These are phyloP conservation scores for Oceanites oceanicus DNA, from an alignment of 2,113 vertebrate genomes.

Conservation along the genomic window DNA sequence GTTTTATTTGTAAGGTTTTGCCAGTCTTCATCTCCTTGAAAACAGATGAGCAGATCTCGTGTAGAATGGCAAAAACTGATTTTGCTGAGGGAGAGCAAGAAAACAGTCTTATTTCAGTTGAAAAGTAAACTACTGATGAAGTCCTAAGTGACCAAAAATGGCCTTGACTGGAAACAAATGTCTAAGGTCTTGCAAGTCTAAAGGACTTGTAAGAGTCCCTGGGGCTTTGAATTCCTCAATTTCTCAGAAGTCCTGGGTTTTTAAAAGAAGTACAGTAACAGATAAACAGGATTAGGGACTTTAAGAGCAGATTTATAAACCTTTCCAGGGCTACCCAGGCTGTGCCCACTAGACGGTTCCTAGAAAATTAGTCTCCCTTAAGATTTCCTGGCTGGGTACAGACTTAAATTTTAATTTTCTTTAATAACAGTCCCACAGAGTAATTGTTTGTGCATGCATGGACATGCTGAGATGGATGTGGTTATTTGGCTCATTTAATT, in stretches of 20 bases:
- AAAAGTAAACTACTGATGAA: neutral
- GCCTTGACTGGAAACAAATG: neutral
- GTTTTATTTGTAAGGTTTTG: neutral
- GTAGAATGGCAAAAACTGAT: neutral
- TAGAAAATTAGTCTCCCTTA: constrained; percentile 53
- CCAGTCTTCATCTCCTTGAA: neutral
- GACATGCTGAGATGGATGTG: constrained; percentile 58
- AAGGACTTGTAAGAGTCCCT: neutral
- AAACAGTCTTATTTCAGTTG: neutral
- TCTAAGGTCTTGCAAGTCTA: neutral
- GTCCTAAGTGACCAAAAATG: neutral
- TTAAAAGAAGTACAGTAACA: constrained; percentile 39
- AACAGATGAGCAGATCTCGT: neutral
- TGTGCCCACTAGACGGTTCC: constrained; percentile 4
- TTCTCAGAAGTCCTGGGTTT: constrained; percentile 16
- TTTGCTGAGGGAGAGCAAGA: neutral
- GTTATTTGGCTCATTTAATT: constrained; percentile 61
- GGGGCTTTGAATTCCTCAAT: neutral
- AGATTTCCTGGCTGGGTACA: constrained; percentile 32
- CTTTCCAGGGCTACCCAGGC: neutral
- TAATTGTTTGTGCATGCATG: constrained; percentile 55
- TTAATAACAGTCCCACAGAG: constrained; percentile 50
- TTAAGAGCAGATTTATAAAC: constrained; percentile 13
- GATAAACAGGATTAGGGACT: constrained; percentile 35
- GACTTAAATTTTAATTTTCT: constrained; percentile 51